Evolutionary conservation across 2,888 invertebrate genomes (phyloP), one percentile per base, ranked within the genome.

Genomic region (Nemapogon koenigi): DNA sequence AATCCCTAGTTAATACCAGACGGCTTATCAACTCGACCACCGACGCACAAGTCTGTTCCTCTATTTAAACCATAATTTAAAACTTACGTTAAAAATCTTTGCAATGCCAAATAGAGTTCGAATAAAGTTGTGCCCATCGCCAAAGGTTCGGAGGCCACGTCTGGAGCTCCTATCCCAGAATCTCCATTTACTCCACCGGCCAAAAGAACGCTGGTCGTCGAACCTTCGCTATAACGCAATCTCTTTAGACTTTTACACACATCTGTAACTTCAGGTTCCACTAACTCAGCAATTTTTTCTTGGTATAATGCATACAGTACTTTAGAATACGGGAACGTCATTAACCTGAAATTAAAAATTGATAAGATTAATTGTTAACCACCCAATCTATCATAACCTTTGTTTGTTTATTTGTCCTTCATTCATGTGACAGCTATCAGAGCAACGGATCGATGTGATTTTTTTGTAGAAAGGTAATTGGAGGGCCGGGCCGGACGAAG

Each of bases 101-200:
- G 94, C 38, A 97, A 69, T 1, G 92, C 87, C 45, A 97, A 82
- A 67, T 97, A 97, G 6, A 97, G 79, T 64, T 97, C 95, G 64
- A 97, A 95, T 36, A 97, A 72, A 2, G 91, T 89, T 1, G 94
- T 95, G 1, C 94, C 94, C 81, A 91, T 87, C 2, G 86, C 84
- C 27, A 93, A 67, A 10, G 89, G 87, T 46, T 89, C 88, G 11
- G 81, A 66, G 3, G 83, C 81, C 0, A 80, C 70, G 1, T 65
- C 57, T 1, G 78, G 63, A 1, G 68, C 51, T 0, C 81, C 81
- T 7, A 81, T 16, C 0, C 72, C 72, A 1, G 82, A 70, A 13
- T 69, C 79, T 11, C 84, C 82, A 22, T 78, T 80, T 8, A 79
- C 48, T 1, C 83, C 83, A 1, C 81, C 83, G 2, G 80, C 83